phyloP scores from a whole-genome alignment of 2,797 vertebrate species.

The Coranthus polyacanthus region DNA sequence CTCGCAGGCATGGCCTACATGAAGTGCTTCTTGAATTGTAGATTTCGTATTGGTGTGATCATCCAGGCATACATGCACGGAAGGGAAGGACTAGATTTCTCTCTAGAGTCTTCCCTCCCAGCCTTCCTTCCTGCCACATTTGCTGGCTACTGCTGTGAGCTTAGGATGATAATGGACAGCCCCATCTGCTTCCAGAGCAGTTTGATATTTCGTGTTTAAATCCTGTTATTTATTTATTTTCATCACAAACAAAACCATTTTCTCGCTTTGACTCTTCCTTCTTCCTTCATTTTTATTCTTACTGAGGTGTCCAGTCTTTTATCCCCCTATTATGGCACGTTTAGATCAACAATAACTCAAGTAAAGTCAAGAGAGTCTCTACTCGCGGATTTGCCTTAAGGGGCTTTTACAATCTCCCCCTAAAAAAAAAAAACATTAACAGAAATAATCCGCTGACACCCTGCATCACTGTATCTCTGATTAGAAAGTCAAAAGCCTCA shows the following conservation, averaged over 20 bases:
- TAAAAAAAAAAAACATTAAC: neutral
- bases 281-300: neutral
- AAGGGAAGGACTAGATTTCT: constrained; percentile 68
- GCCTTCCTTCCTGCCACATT: constrained; percentile 76
- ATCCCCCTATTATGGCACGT: too few species aligned
- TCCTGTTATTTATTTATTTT: neutral
- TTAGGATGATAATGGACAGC: constrained; percentile 65
- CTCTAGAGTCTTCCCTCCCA: constrained; percentile 63
- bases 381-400: too few species aligned
- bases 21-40: constrained; percentile 71
- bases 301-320: neutral
- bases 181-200: constrained; percentile 67
- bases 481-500: constrained; percentile 32
- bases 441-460: neutral
- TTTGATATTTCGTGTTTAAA: constrained; percentile 30
- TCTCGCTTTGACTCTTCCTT: neutral
- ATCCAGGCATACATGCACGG: constrained; percentile 69
- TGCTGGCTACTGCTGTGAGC: constrained; percentile 72
- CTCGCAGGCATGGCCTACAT: constrained; percentile 63
- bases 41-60: constrained; percentile 75
- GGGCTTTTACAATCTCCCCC: neutral
- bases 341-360: too few species aligned
- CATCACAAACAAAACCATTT: constrained; percentile 21
- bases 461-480: constrained; percentile 25
- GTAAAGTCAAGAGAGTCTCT: too few species aligned